Base-by-base conservation (phyloP, 1,140 invertebrate genomes). In the Saxidomus purpurata region DNA sequence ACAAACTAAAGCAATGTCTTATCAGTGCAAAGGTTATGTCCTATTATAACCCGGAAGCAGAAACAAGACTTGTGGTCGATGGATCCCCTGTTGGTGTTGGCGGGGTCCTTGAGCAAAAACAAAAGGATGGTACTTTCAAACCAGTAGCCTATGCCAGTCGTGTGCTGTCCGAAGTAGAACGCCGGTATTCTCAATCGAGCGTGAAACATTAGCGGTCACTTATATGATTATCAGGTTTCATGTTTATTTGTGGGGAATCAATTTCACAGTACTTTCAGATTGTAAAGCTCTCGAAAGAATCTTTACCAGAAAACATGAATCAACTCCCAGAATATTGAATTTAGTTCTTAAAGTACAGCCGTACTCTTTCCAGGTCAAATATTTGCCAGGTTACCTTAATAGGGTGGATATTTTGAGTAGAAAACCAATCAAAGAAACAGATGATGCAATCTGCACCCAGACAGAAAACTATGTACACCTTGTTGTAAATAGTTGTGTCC, bases 191-290 rank as follows among this genome's bases (percentile, higher is more conserved):
- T 49, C 47, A 49, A 49, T 8, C 47, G 47, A 49, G 47, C 47
- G 47, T 17, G 47, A 49, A 17, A 49, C 47, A 11, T 11, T 8
- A 49, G 47, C 61, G 1, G 61, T 67, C 1, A 4, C 34, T 34
- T 67, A 31, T 4, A 28, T 1, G 19, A 19, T 67, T 9, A 3
- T 31, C 11, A 94, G 95, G 49, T 96, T 96, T 89, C 89, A 94
- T 69, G 87, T 92, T n/a, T 97, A 93, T 40, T 90, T 95, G 34
- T 94, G 95, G 69, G 96, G 96, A 25, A 92, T 87, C n/a, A 79
- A 94, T 28, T 96, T 95, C 63, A 91, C 77, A 63, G 71, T 94
- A 67, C 92, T 85, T 80, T 96, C 94, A 13, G 95, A 96, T 71
- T 95, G 94, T 67, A 95, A 94, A 89, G 92, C 94, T 4, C 79